phyloP scores from a whole-genome alignment of 2,797 vertebrate genomes.

The Sebastes steindachneri region DNA sequence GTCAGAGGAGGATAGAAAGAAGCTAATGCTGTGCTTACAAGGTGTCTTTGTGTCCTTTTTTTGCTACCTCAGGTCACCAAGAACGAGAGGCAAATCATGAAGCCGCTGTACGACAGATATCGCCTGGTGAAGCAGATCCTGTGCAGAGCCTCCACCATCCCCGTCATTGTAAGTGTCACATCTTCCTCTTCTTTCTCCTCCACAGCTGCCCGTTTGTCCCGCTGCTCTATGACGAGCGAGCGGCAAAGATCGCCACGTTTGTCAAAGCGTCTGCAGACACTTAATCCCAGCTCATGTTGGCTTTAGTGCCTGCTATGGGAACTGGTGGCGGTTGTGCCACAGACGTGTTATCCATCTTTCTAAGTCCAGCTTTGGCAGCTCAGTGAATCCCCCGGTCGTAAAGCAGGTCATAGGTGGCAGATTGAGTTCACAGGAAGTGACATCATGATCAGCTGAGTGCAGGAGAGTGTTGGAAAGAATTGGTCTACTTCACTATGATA shows the following conservation, averaged over 20 bases:
- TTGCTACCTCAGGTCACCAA: conserved; percentile 88
- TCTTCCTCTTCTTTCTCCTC: neutral
- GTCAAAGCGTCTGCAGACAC: conserved; percentile 12
- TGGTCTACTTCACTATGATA: neutral
- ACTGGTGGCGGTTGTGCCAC: conserved; percentile 14
- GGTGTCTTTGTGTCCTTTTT: neutral
- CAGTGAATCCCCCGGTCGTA: conserved; percentile 13
- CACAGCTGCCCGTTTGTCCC: neutral
- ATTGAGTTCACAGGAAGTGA: conserved; percentile 38
- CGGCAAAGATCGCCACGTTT: neutral
- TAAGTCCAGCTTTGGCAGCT: conserved; percentile 64
- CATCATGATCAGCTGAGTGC: neutral
- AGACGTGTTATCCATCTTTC: conserved; percentile 24
- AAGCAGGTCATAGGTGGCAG: conserved; percentile 47
- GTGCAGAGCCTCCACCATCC: conserved; percentile 91
- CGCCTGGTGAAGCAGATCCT: conserved; percentile 98
- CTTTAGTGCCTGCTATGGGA: conserved; percentile 32
- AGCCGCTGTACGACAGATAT: conserved; percentile 96
- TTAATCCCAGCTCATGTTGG: conserved; percentile 51
- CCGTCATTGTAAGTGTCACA: conserved; percentile 92
- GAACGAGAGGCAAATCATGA: conserved; percentile 94
- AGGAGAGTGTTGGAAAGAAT: neutral
- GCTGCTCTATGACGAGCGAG: neutral
- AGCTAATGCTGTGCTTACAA: conserved; percentile 24
- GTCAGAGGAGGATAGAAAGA: neutral